Conservation (phyloP, 2,113 vertebrate genomes). For the Tinamus guttatus region DNA sequence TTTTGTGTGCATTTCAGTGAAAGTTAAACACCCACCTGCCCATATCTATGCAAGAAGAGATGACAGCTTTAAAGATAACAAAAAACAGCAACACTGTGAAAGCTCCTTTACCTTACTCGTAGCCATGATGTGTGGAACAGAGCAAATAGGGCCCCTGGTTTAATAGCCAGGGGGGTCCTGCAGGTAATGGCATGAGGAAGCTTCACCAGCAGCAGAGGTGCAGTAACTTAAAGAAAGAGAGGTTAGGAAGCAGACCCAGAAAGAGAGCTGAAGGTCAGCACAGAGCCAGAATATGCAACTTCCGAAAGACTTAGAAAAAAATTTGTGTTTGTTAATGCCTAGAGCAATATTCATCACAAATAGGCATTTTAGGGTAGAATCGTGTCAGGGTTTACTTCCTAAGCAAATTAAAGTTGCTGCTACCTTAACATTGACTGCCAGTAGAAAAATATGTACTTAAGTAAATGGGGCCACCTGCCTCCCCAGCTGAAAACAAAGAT, state of each 20-base stretch:
- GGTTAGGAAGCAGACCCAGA: background rate
- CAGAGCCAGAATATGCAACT: background rate
- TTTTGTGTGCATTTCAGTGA: slow-evolving; percentile 20
- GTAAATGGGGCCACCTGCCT: background rate
- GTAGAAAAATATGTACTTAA: background rate
- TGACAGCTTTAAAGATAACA: background rate
- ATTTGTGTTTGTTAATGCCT: background rate
- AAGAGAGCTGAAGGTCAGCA: background rate
- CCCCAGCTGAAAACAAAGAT: background rate
- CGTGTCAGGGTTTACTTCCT: background rate
- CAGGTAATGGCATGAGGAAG: background rate
- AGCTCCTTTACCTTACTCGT: background rate
- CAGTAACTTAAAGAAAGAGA: background rate
- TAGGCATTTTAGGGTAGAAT: background rate
- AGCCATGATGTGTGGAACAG: background rate
- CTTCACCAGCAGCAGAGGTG: background rate
- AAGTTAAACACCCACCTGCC: background rate
- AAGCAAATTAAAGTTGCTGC: background rate
- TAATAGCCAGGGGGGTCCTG: background rate
- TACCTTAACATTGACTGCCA: background rate
- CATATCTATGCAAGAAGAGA: background rate
- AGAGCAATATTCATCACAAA: background rate
- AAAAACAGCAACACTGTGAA: background rate
- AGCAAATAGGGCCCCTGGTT: background rate
- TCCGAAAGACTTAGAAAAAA: background rate